Evolutionary conservation across 2,888 invertebrate species (phyloP), one percentile per base, ranked within the genome.

Genomic region (Arctia plantaginis): DNA sequence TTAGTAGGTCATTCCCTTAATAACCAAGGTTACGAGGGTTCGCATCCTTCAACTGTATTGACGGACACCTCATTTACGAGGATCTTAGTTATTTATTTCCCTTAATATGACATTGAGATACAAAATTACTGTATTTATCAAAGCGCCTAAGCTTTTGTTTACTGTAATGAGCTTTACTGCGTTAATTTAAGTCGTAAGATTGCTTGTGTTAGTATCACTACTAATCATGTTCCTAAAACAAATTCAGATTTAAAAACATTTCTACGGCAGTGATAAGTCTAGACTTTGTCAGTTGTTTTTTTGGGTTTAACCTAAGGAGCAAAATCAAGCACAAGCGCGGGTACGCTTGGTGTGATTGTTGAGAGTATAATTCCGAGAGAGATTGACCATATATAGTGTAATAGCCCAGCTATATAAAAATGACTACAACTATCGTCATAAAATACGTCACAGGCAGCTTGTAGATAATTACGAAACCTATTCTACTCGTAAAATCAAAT

Each of bases 71-170:
- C 30, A 30, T 68, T 68, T n/a, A 30, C 20, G 33, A 68, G 30
- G 39, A 44, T 44, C 23, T 20, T 27, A 68, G 47, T 68, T 30
- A 68, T 68, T 47, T 27, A 33, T 68, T 68, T 68, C 44, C 47
- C 20, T 68, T 68, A 44, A 27, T 47, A 41, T 68, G 47, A 68
- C 44, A n/a, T 10, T n/a, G 18, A 41, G 41, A 67, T 15, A 67
- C 35, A 47, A 67, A 44, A 39, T 44, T 67, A 6, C n/a, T 41
- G 39, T 27, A 44, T 41, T 20, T 47, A 39, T 27, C 39, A 67
- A 67, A 33, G 3, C 68, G n/a, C 27, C 3, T 20, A 6, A 44
- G 59, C 18, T 0, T 15, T 30, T 62, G 62, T 62, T 62, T 30
- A 62, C 30, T 27, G 18, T 15, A 62, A 18, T 62, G 30, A 0